Evolutionary conservation across 2,797 vertebrate species (phyloP).

Genomic region (Rhinophrynus dorsalis): DNA sequence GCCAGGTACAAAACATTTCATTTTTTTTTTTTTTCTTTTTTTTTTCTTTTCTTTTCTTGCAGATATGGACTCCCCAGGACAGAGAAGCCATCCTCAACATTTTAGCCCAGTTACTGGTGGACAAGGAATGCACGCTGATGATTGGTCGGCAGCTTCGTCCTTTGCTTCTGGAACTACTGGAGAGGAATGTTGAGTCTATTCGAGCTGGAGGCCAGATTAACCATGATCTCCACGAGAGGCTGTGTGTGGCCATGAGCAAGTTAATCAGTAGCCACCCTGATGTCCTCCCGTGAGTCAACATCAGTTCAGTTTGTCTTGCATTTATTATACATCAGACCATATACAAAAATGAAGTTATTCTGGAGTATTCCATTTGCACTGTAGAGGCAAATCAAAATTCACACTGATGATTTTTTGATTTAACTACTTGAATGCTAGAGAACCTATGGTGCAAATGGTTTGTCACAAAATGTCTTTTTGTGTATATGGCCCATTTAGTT

Average conservation of each 20-base stretch:
- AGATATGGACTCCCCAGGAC: constrained; percentile 92
- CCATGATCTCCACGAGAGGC: constrained; percentile 91
- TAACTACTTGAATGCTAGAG: too few relatives aligned
- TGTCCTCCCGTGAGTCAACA: constrained; percentile 85
- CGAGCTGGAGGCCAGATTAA: constrained; percentile 78
- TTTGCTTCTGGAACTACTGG: constrained; percentile 87
- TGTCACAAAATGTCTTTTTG: too few relatives aligned
- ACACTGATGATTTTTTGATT: too few relatives aligned
- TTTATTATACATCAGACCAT: too few relatives aligned
- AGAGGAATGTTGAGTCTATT: constrained; percentile 85
- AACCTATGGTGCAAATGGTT: too few relatives aligned
- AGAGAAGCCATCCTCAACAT: constrained; percentile 80
- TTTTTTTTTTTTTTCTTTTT: too few relatives aligned
- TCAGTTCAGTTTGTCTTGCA: too few relatives aligned
- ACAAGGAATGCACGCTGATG: constrained; percentile 88
- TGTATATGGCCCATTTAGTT: too few relatives aligned
- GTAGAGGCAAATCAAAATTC: too few relatives aligned
- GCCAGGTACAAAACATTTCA: too few relatives aligned
- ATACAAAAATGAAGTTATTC: too few relatives aligned
- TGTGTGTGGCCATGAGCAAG: constrained; percentile 94
- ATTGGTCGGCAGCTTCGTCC: constrained; percentile 85
- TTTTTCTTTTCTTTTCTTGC: constrained; percentile 18
- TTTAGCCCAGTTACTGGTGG: constrained; percentile 83
- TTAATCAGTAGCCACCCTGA: constrained; percentile 84
- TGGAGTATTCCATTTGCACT: too few relatives aligned